Evolutionary conservation across 1,140 invertebrate genomes (phyloP).

Genomic region (Drosophila subobscura): DNA sequence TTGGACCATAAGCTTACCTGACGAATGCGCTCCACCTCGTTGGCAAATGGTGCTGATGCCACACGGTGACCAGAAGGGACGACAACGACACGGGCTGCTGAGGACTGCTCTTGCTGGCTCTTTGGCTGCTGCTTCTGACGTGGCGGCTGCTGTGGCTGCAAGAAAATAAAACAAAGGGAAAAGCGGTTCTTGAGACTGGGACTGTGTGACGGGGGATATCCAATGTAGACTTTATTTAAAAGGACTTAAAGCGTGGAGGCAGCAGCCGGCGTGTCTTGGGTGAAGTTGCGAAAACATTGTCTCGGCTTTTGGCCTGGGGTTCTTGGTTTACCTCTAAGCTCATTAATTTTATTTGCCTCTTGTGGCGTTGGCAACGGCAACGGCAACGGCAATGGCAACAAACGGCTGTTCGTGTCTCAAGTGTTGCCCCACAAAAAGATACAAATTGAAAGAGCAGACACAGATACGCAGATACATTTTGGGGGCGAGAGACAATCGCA

Average conservation of each 20-base stretch:
- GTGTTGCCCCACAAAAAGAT: constrained; percentile 15
- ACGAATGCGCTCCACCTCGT: constrained; percentile 2
- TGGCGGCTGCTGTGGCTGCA: constrained; percentile 21
- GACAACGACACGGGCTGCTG: background rate
- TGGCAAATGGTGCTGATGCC: background rate
- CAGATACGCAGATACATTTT: background rate
- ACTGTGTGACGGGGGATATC: constrained; percentile 1
- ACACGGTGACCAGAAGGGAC: no score
- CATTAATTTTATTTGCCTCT: constrained; percentile 67
- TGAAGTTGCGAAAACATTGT: constrained; percentile 19
- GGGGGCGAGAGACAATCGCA: background rate
- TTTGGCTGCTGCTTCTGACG: no score
- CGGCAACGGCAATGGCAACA: background rate
- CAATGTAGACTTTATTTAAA: constrained; percentile 12
- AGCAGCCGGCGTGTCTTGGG: background rate
- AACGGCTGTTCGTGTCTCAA: constrained; percentile 30
- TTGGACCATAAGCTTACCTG: constrained; percentile 27
- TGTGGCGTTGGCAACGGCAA: constrained; percentile 9
- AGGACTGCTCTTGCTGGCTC: background rate
- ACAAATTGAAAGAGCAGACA: constrained; percentile 37
- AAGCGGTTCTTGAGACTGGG: background rate
- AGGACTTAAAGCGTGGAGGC: background rate
- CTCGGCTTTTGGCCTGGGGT: constrained; percentile 33
- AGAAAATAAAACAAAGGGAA: constrained; percentile 17
- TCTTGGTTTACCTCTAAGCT: constrained; percentile 51